These are phyloP conservation scores for Ranitomeya imitator DNA, from an alignment of 2,113 vertebrate species.

Conservation along the genomic window DNA sequence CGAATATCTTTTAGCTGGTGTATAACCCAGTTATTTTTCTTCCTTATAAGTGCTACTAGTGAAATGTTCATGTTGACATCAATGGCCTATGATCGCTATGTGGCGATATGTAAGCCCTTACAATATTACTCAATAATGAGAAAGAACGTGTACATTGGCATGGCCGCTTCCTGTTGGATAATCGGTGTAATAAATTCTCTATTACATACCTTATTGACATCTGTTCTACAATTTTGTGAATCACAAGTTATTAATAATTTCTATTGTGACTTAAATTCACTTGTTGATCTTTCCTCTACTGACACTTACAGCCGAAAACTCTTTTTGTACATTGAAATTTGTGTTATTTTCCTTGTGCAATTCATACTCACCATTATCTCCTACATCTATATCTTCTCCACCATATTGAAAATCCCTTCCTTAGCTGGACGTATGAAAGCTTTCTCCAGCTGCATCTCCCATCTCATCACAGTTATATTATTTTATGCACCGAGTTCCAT, in stretches of 20 bases:
- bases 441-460: constrained; percentile 65
- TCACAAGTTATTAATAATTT: constrained; percentile 62
- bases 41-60: constrained; percentile 38
- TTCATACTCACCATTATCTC: constrained; percentile 58
- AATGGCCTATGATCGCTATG: constrained; percentile 61
- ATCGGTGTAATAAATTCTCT: constrained; percentile 49
- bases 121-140: constrained; percentile 52
- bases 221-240: constrained; percentile 59
- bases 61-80: constrained; percentile 57
- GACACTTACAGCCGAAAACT: constrained; percentile 5
- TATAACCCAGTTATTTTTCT: constrained; percentile 59
- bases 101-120: constrained; percentile 59
- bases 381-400: constrained; percentile 58
- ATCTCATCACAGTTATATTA: constrained; percentile 58
- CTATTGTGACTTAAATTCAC: constrained; percentile 61
- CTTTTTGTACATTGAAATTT: constrained; percentile 51
- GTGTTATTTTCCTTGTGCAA: constrained; percentile 57
- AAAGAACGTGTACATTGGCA: not conserved
- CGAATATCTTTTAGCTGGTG: constrained; percentile 55
- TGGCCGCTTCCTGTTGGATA: constrained; percentile 53
- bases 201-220: constrained; percentile 56
- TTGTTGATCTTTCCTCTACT: constrained; percentile 63
- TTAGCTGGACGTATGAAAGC: constrained; percentile 60
- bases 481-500: constrained; percentile 62
- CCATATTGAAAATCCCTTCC: constrained; percentile 59